Evolutionary conservation across 2,113 vertebrate genomes (phyloP).

Genomic region (Megaleporinus macrocephalus): DNA sequence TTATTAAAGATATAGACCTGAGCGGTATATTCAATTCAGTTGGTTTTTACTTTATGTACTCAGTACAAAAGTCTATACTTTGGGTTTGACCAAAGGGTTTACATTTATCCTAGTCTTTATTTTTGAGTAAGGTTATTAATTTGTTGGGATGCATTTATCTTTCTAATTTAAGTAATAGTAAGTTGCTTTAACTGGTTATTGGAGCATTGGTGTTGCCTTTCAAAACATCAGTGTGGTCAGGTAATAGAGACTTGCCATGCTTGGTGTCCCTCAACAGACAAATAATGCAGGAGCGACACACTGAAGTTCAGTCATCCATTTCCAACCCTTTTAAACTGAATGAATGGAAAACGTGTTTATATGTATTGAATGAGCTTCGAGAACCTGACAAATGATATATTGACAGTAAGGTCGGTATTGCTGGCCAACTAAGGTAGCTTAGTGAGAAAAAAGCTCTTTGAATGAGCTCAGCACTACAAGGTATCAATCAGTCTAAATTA

Average conservation of each 20-base stretch:
- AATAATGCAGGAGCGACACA: neutral
- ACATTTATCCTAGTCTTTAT: neutral
- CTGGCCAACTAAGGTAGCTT: neutral
- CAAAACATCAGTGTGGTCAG: slow-evolving; percentile 27
- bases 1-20: too few species aligned
- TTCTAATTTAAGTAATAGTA: neutral
- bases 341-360: too few species aligned
- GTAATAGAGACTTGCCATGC: slow-evolving; percentile 28
- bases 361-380: neutral
- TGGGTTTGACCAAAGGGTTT: neutral
- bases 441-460: neutral
- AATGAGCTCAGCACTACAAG: neutral
- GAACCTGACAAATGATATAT: neutral
- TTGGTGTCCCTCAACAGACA: neutral
- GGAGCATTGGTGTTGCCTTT: neutral
- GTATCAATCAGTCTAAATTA: neutral
- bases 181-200: slow-evolving; percentile 1
- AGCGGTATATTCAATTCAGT: too few species aligned
- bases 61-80: neutral
- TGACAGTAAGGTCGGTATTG: neutral
- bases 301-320: neutral
- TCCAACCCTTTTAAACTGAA: neutral
- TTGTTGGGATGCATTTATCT: slow-evolving; percentile 1
- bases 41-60: too few species aligned
- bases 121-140: neutral